phyloP scores from a whole-genome alignment of 2,888 invertebrate species.

The Campoletis raptor region DNA sequence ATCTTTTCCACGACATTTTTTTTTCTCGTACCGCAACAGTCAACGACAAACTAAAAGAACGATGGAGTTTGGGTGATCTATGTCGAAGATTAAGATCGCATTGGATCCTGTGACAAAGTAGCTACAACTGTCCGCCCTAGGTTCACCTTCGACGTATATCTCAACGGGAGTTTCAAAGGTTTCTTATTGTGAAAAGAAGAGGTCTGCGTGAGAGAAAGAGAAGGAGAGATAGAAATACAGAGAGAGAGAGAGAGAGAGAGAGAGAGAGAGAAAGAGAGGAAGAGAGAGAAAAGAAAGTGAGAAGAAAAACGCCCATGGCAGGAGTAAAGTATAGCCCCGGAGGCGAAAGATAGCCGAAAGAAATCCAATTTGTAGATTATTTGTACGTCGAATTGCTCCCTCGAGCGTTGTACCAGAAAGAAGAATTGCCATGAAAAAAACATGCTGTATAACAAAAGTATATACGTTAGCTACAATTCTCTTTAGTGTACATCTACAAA shows the following conservation, averaged over 20 bases:
- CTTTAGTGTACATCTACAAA: slow-evolving; percentile 10
- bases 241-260: neutral
- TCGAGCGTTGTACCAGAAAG: slow-evolving; percentile 67
- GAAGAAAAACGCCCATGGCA: slow-evolving; percentile 48
- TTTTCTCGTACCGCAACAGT: slow-evolving; percentile 20
- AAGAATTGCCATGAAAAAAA: slow-evolving; percentile 40
- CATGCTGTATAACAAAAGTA: slow-evolving; percentile 18
- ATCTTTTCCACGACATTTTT: slow-evolving; percentile 22
- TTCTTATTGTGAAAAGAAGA: slow-evolving; percentile 51
- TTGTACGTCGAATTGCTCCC: slow-evolving; percentile 74
- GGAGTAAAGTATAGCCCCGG: slow-evolving; percentile 45
- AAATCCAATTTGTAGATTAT: slow-evolving; percentile 77
- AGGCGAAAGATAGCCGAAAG: slow-evolving; percentile 61
- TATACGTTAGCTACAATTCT: slow-evolving; percentile 5
- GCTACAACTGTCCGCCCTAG: slow-evolving; percentile 67
- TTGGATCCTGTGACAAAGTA: slow-evolving; percentile 64
- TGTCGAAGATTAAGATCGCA: slow-evolving; percentile 63
- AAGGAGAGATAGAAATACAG: slow-evolving; percentile 1
- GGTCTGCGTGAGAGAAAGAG: neutral
- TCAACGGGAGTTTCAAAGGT: slow-evolving; percentile 36
- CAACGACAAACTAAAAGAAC: slow-evolving; percentile 4
- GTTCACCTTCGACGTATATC: slow-evolving; percentile 57
- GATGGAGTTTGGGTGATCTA: slow-evolving; percentile 59
- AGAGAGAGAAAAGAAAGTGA: slow-evolving; percentile 10
- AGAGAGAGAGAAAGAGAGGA: slow-evolving; percentile 8